phyloP scores from a whole-genome alignment of 2,113 vertebrate species.

The Mirounga angustirostris region DNA sequence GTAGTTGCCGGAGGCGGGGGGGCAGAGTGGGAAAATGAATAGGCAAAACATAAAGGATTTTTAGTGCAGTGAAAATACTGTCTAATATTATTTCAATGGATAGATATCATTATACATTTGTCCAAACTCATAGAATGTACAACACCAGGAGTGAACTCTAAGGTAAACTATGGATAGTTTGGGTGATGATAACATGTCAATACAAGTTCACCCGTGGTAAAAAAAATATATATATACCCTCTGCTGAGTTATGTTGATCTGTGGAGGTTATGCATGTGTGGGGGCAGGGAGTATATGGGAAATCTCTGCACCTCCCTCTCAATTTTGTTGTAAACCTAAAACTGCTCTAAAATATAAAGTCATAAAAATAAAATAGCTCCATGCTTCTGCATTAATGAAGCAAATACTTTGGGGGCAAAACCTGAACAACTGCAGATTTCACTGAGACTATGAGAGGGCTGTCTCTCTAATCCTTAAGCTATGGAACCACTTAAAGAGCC shows the following conservation, averaged over 20 bases:
- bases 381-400: neutral
- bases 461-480: neutral
- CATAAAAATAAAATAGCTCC: neutral
- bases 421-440: neutral
- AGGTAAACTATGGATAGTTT: neutral
- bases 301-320: neutral
- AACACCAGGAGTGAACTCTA: neutral
- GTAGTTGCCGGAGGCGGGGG: neutral
- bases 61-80: neutral
- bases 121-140: slow-evolving; percentile 4
- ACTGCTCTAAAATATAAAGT: neutral
- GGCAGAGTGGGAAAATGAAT: neutral
- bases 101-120: neutral
- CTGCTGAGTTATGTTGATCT: neutral
- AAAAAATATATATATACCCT: neutral
- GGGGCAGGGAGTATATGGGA: neutral
- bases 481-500: neutral
- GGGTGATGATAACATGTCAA: neutral
- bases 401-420: neutral
- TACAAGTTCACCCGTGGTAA: neutral
- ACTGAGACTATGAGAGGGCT: neutral
- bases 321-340: slow-evolving; percentile 22
- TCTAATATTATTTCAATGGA: neutral
- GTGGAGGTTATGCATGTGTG: neutral
- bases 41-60: neutral